Percentiles rank a stretch among this genome's conserved stretches.
Evolutionary conservation across 2,888 invertebrate species (phyloP).

Genomic region (Oegoconia quadripuncta): DNA sequence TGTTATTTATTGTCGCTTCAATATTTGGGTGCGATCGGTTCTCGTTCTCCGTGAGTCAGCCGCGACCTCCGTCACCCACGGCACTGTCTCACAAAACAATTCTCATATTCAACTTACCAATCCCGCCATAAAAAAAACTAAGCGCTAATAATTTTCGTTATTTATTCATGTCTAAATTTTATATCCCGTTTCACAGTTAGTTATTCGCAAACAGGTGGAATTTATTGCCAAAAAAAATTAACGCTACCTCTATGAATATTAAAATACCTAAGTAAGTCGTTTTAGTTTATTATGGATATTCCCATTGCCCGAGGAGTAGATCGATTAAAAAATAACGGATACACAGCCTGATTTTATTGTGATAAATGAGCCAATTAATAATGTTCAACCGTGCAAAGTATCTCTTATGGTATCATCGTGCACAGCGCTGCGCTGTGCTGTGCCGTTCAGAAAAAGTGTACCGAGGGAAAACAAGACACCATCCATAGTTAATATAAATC

Average conservation of each 20-base stretch:
- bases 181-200: conserved; percentile 30
- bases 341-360: conserved; percentile 12
- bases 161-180: conserved; percentile 26
- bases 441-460: not conserved
- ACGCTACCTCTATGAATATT: conserved; percentile 15
- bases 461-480: not conserved
- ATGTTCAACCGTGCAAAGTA: conserved; percentile 6
- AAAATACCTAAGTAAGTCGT: conserved; percentile 10
- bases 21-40: conserved; percentile 48
- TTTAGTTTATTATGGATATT: conserved; percentile 1
- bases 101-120: conserved; percentile 42
- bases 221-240: conserved; percentile 13
- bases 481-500: conserved; percentile 4
- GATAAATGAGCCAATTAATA: conserved; percentile 15
- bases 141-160: conserved; percentile 23
- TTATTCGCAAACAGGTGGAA: conserved; percentile 11
- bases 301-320: conserved; percentile 9
- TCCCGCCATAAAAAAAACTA: conserved; percentile 34
- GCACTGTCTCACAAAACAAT: conserved; percentile 34
- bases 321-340: conserved; percentile 11
- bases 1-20: conserved; percentile 40
- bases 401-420: conserved; percentile 2
- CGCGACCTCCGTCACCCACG: conserved; percentile 42
- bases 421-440: not conserved
- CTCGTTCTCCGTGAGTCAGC: conserved; percentile 54